Base-by-base conservation (phyloP, 2,888 invertebrate species). In the Heliconius cydno region DNA sequence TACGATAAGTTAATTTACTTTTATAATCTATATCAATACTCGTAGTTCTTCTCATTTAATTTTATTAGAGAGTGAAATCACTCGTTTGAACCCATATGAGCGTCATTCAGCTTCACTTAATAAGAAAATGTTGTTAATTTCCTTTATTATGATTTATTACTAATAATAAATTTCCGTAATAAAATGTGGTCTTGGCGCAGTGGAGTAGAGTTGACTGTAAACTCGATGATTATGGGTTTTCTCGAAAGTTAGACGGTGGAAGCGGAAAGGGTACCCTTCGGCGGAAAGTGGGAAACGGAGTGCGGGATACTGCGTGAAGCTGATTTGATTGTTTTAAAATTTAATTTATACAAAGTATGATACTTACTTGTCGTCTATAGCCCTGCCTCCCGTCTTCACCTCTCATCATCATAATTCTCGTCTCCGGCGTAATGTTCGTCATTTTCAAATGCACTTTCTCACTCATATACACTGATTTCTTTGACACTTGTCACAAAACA, bases 331-430 rank as follows among this genome's bases (percentile, higher is more conserved):
- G 34, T 7, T 34, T 34, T 34, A 34, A 9, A 7, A 0, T 34
- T 34, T 34, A 7, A 34, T 34, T 34, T 34, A 34, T 34, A 34
- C 34, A 34, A 72, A 72, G 1, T n/a, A 57, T n/a, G 13, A 7
- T 3, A 76, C 82, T 79, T 10, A 95, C 95, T 94, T 95, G 95
- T 89, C 94, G 90, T 78, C 91, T 88, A 79, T 92, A 94, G 60
- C 87, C 92, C 79, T 89, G 90, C 67, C 91, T 90, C 63, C 91
- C 92, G 80, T 93, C 91, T 15, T 85, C 89, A 3, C 92, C 87
- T 85, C 94, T 86, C 90, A 93, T 91, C 88, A 94, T 94, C 92
- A 94, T 95, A 52, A 94, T 92, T 83, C 94, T 90, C 28, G 94
- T 92, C 84, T 95, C 95, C 41, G 93, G 93, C 30, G 90, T 90